phyloP scores from a whole-genome alignment of 2,113 vertebrate genomes.

The Miniopterus natalensis region DNA sequence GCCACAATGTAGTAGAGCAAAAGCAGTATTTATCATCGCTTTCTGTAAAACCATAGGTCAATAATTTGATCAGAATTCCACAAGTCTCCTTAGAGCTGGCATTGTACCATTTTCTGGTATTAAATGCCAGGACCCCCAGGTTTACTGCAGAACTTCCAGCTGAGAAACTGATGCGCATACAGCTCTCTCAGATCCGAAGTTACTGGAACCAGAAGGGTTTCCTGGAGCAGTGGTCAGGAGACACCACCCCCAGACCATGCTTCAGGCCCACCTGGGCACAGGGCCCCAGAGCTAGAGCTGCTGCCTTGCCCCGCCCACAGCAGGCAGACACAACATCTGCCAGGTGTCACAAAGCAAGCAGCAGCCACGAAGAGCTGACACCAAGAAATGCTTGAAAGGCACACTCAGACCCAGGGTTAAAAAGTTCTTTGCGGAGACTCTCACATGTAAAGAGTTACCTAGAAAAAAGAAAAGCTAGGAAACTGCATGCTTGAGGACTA shows the following conservation, averaged over 20 bases:
- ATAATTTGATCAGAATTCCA: background rate
- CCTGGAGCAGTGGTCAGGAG: background rate
- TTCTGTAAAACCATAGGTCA: background rate
- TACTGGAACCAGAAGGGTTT: background rate
- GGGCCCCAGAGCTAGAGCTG: background rate
- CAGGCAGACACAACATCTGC: background rate
- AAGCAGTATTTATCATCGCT: background rate
- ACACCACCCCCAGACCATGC: rapidly evolving
- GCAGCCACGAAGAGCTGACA: background rate
- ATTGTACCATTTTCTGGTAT: background rate
- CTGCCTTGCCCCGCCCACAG: rapidly evolving
- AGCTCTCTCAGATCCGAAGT: background rate
- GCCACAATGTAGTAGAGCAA: background rate
- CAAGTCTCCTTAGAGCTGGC: background rate
- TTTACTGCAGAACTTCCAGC: background rate
- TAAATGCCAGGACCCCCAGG: background rate
- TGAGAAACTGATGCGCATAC: background rate
- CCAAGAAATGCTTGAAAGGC: background rate
- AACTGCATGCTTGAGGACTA: background rate
- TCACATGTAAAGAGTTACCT: background rate
- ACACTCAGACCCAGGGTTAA: background rate
- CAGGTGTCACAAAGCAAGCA: background rate
- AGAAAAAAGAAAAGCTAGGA: background rate
- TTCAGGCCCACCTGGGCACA: background rate
- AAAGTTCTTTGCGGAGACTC: background rate